These are phyloP conservation scores for Lordiphosa clarofinis DNA, from an alignment of 1,140 invertebrate genomes.

Conservation along the genomic window DNA sequence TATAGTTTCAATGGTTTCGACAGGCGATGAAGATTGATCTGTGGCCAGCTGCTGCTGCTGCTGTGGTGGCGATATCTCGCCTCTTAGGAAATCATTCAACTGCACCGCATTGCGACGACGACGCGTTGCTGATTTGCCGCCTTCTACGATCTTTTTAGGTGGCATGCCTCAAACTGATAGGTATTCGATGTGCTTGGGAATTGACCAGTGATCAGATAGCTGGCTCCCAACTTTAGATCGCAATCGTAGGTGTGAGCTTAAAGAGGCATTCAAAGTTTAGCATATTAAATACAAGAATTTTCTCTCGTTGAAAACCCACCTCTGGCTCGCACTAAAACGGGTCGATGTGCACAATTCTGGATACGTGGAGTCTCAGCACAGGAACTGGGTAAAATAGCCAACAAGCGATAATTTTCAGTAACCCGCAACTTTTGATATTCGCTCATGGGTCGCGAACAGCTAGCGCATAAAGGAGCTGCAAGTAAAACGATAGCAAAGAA, in stretches of 20 bases:
- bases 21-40: neutral
- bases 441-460: slow-evolving; percentile 60
- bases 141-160: slow-evolving; percentile 41
- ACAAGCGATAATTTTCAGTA: slow-evolving; percentile 43
- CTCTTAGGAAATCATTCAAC: slow-evolving; percentile 29
- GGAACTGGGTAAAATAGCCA: slow-evolving; percentile 43
- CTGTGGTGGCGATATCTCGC: neutral
- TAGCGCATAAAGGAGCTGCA: slow-evolving; percentile 62
- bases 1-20: neutral
- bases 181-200: slow-evolving; percentile 24
- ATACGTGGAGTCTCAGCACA: slow-evolving; percentile 36
- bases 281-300: neutral
- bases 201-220: slow-evolving; percentile 54
- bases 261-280: neutral
- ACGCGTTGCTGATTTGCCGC: neutral
- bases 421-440: slow-evolving; percentile 65
- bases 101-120: slow-evolving; percentile 15
- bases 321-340: slow-evolving; percentile 44
- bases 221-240: slow-evolving; percentile 47
- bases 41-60: neutral
- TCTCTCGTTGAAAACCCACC: slow-evolving; percentile 15
- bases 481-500: neutral
- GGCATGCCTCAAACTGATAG: slow-evolving; percentile 64
- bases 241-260: slow-evolving; percentile 59
- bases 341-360: slow-evolving; percentile 37